Percentiles rank a stretch among this genome's conserved stretches.
Conservation (phyloP, 2,113 vertebrate species). For the Lepisosteus oculatus region DNA sequence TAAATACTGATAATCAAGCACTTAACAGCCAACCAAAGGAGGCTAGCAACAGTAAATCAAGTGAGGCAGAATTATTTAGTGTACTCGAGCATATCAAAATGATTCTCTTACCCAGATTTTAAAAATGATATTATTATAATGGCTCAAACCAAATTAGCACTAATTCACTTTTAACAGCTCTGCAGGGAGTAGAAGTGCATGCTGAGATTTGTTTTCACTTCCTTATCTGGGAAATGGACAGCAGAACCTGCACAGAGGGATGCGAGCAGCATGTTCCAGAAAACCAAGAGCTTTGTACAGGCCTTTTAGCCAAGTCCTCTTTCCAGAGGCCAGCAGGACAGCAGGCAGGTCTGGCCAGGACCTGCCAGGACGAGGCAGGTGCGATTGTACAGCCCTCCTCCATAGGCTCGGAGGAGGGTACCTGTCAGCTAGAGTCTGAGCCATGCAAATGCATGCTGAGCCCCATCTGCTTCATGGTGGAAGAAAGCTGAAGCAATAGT, state of each 20-base stretch:
- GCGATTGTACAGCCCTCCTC: background rate
- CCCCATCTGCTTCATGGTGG: background rate
- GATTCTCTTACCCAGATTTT: no score
- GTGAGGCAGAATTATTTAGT: no score
- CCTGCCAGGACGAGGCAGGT: slow-evolving; percentile 1
- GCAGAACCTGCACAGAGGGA: background rate
- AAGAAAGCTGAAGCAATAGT: background rate
- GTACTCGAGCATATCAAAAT: no score
- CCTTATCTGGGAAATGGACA: background rate
- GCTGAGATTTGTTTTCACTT: slow-evolving; percentile 7
- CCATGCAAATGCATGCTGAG: slow-evolving; percentile 22
- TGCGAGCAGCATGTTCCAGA: background rate
- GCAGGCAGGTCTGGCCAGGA: background rate
- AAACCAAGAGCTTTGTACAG: background rate
- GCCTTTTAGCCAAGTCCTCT: background rate
- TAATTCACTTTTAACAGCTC: background rate
- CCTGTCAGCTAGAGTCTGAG: slow-evolving; percentile 1
- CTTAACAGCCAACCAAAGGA: no score
- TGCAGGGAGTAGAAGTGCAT: background rate
- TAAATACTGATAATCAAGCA: no score
- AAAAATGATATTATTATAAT: background rate
- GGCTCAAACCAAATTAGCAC: slow-evolving; percentile 1
- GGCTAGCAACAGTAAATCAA: no score
- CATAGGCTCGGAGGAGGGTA: background rate
- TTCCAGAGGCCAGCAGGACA: background rate